Conservation (phyloP, 1,140 invertebrate species). For the Mesaphorura yosii region DNA sequence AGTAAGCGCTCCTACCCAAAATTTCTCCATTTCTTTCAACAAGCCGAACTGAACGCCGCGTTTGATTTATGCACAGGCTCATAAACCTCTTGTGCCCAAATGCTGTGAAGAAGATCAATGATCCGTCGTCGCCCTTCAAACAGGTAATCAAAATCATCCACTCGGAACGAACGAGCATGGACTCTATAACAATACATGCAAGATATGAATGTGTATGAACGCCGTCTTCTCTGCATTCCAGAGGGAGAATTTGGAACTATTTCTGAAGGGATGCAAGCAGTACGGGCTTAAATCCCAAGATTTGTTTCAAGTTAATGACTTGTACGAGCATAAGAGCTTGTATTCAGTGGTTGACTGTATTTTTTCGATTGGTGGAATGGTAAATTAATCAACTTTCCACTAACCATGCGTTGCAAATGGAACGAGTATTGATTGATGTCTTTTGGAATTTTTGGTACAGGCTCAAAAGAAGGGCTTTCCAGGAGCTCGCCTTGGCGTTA, state of each 20-base stretch:
- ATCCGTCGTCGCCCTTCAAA: conserved; percentile 39
- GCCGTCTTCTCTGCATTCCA: conserved; percentile 31
- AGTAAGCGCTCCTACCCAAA: conserved; percentile 35
- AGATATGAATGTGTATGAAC: too few species aligned
- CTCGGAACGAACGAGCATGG: too few species aligned
- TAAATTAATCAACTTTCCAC: conserved; percentile 5
- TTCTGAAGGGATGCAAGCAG: conserved; percentile 46
- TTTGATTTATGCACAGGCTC: conserved; percentile 34
- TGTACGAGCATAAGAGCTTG: conserved; percentile 52
- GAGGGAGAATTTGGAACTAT: conserved; percentile 55
- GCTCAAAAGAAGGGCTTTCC: conserved; percentile 43
- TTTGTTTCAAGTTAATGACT: conserved; percentile 54
- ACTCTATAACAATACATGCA: too few species aligned
- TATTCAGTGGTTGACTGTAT: conserved; percentile 41
- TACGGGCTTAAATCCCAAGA: conserved; percentile 46
- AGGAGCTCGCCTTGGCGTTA: conserved; percentile 44
- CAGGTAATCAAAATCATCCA: conserved; percentile 34
- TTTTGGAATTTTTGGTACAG: conserved; percentile 34
- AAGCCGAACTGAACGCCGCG: too few species aligned
- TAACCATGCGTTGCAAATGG: too few species aligned
- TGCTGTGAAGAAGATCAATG: conserved; percentile 39
- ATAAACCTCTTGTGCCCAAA: conserved; percentile 38
- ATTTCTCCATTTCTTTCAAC: too few species aligned
- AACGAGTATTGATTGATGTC: conserved; percentile 5
- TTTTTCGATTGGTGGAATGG: conserved; percentile 28